phyloP scores from a whole-genome alignment of 2,888 invertebrate species.

The Ormia ochracea region DNA sequence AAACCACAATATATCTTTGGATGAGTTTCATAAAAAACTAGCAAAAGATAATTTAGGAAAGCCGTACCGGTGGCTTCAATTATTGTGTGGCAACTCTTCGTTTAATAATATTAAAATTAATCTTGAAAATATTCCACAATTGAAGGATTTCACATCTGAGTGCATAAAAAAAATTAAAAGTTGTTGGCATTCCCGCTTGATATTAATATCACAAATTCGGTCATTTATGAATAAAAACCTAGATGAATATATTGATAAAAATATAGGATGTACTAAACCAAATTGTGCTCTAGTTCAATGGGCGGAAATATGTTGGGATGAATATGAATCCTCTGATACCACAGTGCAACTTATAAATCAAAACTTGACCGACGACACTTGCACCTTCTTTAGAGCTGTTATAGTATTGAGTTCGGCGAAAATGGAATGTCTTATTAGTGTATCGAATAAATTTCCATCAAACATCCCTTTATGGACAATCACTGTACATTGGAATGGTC shows the following conservation, averaged over 20 bases:
- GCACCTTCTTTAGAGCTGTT: slow-evolving; percentile 86
- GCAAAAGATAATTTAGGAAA: slow-evolving; percentile 82
- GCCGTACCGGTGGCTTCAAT: slow-evolving; percentile 94
- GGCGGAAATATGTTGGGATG: slow-evolving; percentile 83
- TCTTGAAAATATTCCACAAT: slow-evolving; percentile 36
- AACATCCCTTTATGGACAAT: slow-evolving; percentile 87
- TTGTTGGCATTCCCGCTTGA: slow-evolving; percentile 85
- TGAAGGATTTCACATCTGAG: slow-evolving; percentile 52
- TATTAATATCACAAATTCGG: slow-evolving; percentile 87
- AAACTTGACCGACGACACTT: slow-evolving; percentile 79
- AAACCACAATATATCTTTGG: slow-evolving; percentile 52
- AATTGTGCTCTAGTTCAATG: slow-evolving; percentile 83
- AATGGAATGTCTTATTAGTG: slow-evolving; percentile 85
- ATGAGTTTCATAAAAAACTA: slow-evolving; percentile 76
- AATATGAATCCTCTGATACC: slow-evolving; percentile 72
- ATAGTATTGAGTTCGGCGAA: slow-evolving; percentile 89
- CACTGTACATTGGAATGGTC: slow-evolving; percentile 84
- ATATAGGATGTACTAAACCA: slow-evolving; percentile 72
- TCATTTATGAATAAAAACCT: slow-evolving; percentile 75
- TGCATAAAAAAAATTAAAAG: slow-evolving; percentile 83
- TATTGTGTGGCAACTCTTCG: slow-evolving; percentile 91
- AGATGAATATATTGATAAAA: slow-evolving; percentile 68
- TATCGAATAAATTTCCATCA: slow-evolving; percentile 90
- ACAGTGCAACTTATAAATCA: slow-evolving; percentile 74
- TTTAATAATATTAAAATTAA: slow-evolving; percentile 74